These are phyloP conservation scores for Manis crassicaudata DNA, from an alignment of 2,797 vertebrate genomes.

Conservation along the genomic window DNA sequence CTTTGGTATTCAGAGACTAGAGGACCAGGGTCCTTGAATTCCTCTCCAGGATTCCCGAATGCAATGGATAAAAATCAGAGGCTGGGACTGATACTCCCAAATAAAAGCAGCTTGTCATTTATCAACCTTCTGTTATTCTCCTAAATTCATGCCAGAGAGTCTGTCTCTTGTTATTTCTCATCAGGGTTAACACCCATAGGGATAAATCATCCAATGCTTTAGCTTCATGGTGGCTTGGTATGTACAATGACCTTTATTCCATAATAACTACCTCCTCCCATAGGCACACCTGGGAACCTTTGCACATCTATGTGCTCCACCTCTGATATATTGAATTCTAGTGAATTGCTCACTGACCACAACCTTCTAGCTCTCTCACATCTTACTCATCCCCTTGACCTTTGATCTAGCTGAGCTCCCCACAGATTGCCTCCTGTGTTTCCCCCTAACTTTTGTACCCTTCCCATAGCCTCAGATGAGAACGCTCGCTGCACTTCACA, in stretches of 20 bases:
- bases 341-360: conserved; percentile 17
- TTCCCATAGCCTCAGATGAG: neutral
- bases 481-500: neutral
- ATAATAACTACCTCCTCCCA: neutral
- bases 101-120: neutral
- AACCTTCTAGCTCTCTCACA: neutral
- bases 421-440: neutral
- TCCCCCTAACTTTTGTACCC: neutral
- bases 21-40: neutral
- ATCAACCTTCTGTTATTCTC: neutral
- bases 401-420: neutral
- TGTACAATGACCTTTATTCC: conserved; percentile 34
- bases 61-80: neutral
- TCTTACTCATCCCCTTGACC: neutral
- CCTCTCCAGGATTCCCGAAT: neutral
- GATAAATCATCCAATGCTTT: neutral
- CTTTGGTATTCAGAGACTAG: neutral
- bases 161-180: neutral
- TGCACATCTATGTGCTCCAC: neutral
- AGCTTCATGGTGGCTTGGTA: neutral
- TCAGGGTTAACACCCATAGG: neutral
- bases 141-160: neutral
- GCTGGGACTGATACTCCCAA: neutral
- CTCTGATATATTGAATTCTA: conserved; percentile 20
- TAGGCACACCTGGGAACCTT: conserved; percentile 59